Conservation (phyloP, 2,888 invertebrate species). For the Lepas anatifera region DNA sequence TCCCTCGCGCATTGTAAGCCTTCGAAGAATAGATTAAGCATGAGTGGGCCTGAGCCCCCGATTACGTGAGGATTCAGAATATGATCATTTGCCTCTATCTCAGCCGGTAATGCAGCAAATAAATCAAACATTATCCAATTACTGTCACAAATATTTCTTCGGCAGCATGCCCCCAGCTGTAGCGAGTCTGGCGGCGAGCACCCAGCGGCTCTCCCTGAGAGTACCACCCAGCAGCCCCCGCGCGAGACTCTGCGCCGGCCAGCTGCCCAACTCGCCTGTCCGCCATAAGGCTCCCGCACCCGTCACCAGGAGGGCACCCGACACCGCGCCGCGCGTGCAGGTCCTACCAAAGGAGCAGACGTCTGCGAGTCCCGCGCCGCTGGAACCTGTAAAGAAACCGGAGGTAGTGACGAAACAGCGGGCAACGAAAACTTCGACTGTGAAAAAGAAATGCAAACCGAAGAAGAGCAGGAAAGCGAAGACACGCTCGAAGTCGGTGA, state of each 20-base stretch:
- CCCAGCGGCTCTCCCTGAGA: background rate
- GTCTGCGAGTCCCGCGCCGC: background rate
- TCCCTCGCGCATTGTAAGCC: too few relatives aligned
- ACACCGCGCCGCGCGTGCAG: background rate
- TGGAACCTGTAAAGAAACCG: too few relatives aligned
- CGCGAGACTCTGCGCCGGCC: background rate
- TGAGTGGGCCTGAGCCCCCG: too few relatives aligned
- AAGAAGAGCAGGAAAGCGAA: background rate
- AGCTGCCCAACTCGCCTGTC: background rate
- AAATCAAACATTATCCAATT: too few relatives aligned
- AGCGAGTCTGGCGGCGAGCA: background rate
- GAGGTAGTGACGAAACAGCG: too few relatives aligned
- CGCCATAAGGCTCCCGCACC: background rate
- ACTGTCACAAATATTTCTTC: too few relatives aligned
- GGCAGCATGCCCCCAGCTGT: background rate
- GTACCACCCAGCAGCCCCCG: background rate
- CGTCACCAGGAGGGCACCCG: background rate
- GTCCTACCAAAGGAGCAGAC: background rate
- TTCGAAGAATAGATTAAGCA: too few relatives aligned
- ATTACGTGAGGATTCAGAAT: too few relatives aligned
- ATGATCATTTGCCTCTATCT: too few relatives aligned
- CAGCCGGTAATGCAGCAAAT: too few relatives aligned
- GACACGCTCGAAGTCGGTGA: background rate
- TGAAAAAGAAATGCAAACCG: background rate
- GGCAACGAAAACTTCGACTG: too few relatives aligned